phyloP scores from a whole-genome alignment of 2,888 invertebrate species.

The Spilarctia lutea region DNA sequence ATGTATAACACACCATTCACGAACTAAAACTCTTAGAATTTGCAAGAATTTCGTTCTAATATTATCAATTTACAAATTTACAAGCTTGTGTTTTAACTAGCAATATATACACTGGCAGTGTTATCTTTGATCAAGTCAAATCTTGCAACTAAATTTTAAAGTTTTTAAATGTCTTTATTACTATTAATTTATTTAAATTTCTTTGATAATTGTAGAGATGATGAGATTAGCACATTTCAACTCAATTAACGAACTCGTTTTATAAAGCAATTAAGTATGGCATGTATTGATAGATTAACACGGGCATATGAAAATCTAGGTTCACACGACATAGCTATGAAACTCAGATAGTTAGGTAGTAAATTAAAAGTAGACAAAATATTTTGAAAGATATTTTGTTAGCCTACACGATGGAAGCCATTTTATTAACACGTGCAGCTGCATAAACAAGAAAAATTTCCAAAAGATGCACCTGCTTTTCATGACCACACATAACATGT shows the following conservation, averaged over 20 bases:
- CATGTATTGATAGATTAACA: background rate
- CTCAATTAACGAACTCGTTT: background rate
- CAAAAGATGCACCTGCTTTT: background rate
- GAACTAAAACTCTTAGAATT: too few species aligned
- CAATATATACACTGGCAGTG: background rate
- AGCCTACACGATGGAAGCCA: background rate
- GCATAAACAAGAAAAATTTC: background rate
- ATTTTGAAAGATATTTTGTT: background rate
- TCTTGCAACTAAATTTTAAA: background rate
- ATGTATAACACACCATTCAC: too few species aligned
- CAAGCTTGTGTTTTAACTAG: too few species aligned
- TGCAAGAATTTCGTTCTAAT: too few species aligned
- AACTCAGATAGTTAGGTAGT: background rate
- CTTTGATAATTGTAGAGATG: background rate
- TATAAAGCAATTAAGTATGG: background rate
- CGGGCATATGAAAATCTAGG: background rate
- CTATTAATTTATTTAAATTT: background rate
- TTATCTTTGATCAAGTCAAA: background rate
- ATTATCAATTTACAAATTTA: too few species aligned
- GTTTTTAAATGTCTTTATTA: background rate
- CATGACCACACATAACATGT: background rate
- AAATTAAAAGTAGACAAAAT: background rate
- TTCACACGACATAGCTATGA: background rate
- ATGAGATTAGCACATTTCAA: background rate
- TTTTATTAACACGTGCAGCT: slow-evolving; percentile 3